Evolutionary conservation across 2,888 invertebrate species (phyloP).

Genomic region (Tortrix viridana): DNA sequence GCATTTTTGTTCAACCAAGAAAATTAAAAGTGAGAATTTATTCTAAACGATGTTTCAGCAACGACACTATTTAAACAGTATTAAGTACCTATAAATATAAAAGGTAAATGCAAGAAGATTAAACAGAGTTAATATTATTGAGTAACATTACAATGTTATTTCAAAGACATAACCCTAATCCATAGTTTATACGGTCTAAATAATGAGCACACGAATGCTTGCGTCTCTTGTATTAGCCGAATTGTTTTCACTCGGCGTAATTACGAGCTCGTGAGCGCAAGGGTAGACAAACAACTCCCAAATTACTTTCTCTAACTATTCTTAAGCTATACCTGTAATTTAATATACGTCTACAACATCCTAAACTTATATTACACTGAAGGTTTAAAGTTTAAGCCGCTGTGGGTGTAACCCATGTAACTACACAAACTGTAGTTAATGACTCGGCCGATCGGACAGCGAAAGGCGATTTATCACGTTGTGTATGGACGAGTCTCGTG

Average conservation of each 20-base stretch:
- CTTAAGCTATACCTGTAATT: slow-evolving; percentile 53
- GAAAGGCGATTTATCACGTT: slow-evolving; percentile 68
- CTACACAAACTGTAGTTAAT: slow-evolving; percentile 71
- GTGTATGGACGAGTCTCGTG: slow-evolving; percentile 43
- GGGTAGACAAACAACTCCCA: slow-evolving; percentile 26
- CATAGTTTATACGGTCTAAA: slow-evolving; percentile 14
- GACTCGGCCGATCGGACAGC: slow-evolving; percentile 54
- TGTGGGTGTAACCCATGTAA: slow-evolving; percentile 54
- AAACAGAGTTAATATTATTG: too few species aligned
- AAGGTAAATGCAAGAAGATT: too few species aligned
- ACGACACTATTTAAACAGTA: too few species aligned
- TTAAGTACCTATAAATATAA: too few species aligned
- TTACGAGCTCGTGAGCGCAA: slow-evolving; percentile 27
- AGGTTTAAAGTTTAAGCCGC: slow-evolving; percentile 58
- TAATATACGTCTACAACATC: slow-evolving; percentile 61
- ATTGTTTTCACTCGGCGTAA: slow-evolving; percentile 28
- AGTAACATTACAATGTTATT: too few species aligned
- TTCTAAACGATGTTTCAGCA: too few species aligned
- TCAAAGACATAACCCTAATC: too few species aligned
- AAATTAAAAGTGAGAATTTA: too few species aligned
- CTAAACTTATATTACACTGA: slow-evolving; percentile 66
- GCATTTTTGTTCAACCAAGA: too few species aligned
- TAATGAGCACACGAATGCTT: slow-evolving; percentile 19
- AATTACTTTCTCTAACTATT: slow-evolving; percentile 47
- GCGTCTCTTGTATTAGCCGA: slow-evolving; percentile 24